Evolutionary conservation across 1,140 invertebrate species (phyloP).

Genomic region (Polypedilum vanderplanki): DNA sequence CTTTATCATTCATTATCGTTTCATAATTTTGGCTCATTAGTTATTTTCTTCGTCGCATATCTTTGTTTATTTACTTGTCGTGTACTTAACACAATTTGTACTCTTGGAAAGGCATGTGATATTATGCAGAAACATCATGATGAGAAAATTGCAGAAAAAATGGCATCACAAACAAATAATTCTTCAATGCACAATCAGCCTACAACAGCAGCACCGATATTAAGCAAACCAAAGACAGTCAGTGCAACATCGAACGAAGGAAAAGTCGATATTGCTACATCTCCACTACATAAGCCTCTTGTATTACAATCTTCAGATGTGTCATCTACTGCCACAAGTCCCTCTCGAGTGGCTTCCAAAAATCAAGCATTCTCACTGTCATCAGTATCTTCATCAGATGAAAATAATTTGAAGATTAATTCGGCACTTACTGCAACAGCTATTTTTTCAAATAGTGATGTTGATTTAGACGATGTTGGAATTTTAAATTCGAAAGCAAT

Average conservation of each 20-base stretch:
- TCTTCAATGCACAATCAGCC: conserved; percentile 30
- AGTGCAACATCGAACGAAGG: neutral
- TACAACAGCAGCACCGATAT: neutral
- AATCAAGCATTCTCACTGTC: conserved; percentile 32
- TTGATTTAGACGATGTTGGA: conserved; percentile 68
- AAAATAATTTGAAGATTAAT: conserved; percentile 40
- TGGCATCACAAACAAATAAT: conserved; percentile 29
- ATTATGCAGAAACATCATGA: conserved; percentile 69
- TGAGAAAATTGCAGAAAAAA: conserved; percentile 45
- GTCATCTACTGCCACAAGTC: neutral
- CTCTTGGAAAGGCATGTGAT: conserved; percentile 82
- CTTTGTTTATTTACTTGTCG: conserved; percentile 73
- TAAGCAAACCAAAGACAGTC: conserved; percentile 13
- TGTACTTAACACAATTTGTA: conserved; percentile 76
- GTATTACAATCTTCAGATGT: neutral
- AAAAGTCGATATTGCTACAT: conserved; percentile 30
- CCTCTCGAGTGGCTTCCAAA: conserved; percentile 31
- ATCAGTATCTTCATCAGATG: conserved; percentile 33
- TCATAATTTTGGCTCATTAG: conserved; percentile 54
- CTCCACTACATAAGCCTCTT: conserved; percentile 27
- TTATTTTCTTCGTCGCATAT: conserved; percentile 68
- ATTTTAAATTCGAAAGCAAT: conserved; percentile 66
- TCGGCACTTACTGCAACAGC: conserved; percentile 55
- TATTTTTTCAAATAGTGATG: conserved; percentile 84
- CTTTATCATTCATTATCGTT: conserved; percentile 42